phyloP scores from a whole-genome alignment of 2,113 vertebrate genomes.

The Mirounga angustirostris region DNA sequence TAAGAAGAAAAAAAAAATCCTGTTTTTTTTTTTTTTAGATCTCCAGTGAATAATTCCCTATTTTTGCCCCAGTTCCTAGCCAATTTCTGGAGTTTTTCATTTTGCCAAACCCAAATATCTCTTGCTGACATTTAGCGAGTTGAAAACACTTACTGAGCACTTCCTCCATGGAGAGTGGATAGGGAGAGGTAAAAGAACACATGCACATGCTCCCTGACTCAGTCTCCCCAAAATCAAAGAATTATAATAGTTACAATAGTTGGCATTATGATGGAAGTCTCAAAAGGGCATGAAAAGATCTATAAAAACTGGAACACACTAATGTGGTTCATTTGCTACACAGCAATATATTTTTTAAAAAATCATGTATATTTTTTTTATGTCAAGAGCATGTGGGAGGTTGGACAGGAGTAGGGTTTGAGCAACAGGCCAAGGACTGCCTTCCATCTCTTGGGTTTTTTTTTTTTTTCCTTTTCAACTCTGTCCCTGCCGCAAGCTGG shows the following conservation, averaged over 20 bases:
- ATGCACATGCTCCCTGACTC: neutral
- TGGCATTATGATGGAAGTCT: neutral
- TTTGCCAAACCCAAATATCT: conserved; percentile 34
- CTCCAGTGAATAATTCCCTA: conserved; percentile 10
- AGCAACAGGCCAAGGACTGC: neutral
- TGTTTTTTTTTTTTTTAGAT: neutral
- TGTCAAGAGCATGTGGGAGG: neutral
- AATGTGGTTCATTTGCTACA: conserved; percentile 13
- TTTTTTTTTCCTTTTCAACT: neutral
- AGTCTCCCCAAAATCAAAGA: neutral
- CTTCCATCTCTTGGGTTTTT: neutral
- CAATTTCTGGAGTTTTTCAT: conserved; percentile 10
- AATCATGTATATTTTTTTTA: neutral
- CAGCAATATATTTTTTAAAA: neutral
- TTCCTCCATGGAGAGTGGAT: neutral
- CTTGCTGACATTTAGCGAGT: conserved; percentile 48
- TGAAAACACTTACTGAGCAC: neutral
- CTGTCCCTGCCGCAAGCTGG: too few species aligned
- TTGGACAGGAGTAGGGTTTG: neutral
- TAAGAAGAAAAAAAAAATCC: neutral
- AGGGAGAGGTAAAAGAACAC: neutral
- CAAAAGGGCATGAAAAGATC: conserved; percentile 8
- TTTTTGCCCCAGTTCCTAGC: neutral
- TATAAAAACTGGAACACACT: neutral
- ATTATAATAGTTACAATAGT: neutral